These are phyloP conservation scores for Agriopis marginaria DNA, from an alignment of 2,888 invertebrate species.

Conservation along the genomic window DNA sequence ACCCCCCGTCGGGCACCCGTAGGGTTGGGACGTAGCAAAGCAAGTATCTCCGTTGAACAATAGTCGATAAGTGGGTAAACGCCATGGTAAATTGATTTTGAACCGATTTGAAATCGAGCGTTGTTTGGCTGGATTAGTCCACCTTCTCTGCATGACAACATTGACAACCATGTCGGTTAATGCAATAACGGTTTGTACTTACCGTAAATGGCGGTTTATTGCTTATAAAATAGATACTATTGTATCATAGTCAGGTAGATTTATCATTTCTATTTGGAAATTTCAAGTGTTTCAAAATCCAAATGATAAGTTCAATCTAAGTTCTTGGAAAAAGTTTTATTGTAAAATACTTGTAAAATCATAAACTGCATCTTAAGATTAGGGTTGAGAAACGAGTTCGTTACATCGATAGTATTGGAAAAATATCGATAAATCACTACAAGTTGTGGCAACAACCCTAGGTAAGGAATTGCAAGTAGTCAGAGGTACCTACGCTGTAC, in stretches of 20 bases:
- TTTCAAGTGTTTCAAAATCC: not conserved
- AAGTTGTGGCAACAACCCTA: slow-evolving; percentile 59
- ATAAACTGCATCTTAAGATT: too few relatives aligned
- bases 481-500: slow-evolving; percentile 66
- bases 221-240: not conserved
- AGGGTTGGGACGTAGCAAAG: slow-evolving; percentile 83
- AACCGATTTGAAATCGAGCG: slow-evolving; percentile 68
- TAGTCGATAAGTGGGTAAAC: slow-evolving; percentile 83
- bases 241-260: not conserved
- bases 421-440: slow-evolving; percentile 59
- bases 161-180: slow-evolving; percentile 24
- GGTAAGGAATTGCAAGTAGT: slow-evolving; percentile 48
- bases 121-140: slow-evolving; percentile 70
- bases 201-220: not conserved
- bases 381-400: too few relatives aligned
- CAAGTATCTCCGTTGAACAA: slow-evolving; percentile 75
- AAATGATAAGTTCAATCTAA: not conserved
- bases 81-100: slow-evolving; percentile 80
- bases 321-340: not conserved
- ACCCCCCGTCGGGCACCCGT: slow-evolving; percentile 80
- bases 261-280: too few relatives aligned
- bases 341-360: too few relatives aligned
- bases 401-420: not conserved
- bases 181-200: slow-evolving; percentile 37
- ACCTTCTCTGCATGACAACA: slow-evolving; percentile 31